Base-by-base conservation (phyloP, 37 sponge, comb jelly and placozoan genomes). In the Beroe ovata region DNA sequence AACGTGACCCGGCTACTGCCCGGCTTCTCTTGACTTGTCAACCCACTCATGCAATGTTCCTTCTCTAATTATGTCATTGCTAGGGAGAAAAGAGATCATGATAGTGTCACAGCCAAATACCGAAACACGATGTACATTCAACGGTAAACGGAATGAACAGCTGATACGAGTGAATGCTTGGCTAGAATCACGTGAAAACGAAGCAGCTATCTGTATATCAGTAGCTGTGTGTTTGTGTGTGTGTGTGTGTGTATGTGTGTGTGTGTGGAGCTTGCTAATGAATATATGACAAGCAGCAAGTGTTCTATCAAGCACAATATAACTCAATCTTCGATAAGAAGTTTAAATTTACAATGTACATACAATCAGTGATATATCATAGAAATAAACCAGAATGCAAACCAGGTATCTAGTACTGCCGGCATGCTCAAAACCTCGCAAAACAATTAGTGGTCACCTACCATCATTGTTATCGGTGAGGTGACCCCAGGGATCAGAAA, bases 11-110 rank as follows among this genome's bases (percentile, higher is more conserved):
- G 42, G 54, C 54, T 42, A 35, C 54, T 39, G 54, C 54, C 54
- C n/a, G 84, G 42, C 47, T 77, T 77, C 25, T 77, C 84, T 16
- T 42, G 84, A 14, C 84, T 77, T 21, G 42, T 36, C 1, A 77
- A 4, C 20, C 84, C 54, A 77, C 84, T 77, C 84, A 77, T 77
- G 23, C n/a, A 39, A 38, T 36, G 47, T 4, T 77, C 36, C 34
- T 26, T n/a, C n/a, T n/a, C n/a, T n/a, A n/a, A 18, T 66, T 66
- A 66, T 37, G 69, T 66, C 69, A 29, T 66, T 14, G 69, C 69
- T 66, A 33, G 2, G 36, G 3, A 14, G 69, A 47, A 47, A 47
- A 16, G 54, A 47, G 11, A 47, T 47, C 11, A 47, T 47, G 54
- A n/a, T n/a, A n/a, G n/a, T n/a, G n/a, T n/a, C n/a, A n/a, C n/a